These are phyloP conservation scores for Toxonevra muliebris DNA, from an alignment of 2,888 invertebrate species.

Conservation along the genomic window DNA sequence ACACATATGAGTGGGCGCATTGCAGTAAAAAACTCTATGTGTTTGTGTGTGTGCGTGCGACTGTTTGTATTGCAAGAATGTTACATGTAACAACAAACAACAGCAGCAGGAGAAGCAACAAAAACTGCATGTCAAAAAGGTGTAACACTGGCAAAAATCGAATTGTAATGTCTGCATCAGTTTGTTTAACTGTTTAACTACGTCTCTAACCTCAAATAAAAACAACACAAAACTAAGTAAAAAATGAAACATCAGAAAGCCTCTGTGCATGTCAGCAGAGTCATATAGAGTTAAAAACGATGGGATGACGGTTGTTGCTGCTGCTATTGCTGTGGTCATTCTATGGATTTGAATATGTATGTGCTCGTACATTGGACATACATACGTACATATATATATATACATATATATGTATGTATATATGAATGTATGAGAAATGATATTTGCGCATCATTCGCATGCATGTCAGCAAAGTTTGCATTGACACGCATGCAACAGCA, in stretches of 20 bases:
- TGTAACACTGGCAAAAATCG: slow-evolving; percentile 36
- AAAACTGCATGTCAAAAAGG: slow-evolving; percentile 30
- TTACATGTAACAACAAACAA: slow-evolving; percentile 4
- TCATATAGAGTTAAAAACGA: neutral
- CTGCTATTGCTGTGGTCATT: slow-evolving; percentile 8
- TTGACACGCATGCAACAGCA: slow-evolving; percentile 53
- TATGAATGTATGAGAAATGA: slow-evolving; percentile 36
- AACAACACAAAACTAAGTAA: too few species aligned
- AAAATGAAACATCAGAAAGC: too few species aligned
- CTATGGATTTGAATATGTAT: neutral
- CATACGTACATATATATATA: neutral
- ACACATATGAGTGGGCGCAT: slow-evolving; percentile 29
- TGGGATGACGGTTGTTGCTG: slow-evolving; percentile 1
- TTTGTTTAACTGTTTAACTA: slow-evolving; percentile 31
- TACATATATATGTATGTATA: neutral
- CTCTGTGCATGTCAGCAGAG: too few species aligned
- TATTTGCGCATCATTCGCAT: slow-evolving; percentile 60
- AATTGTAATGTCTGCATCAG: slow-evolving; percentile 33
- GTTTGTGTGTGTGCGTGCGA: neutral
- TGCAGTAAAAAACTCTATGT: neutral
- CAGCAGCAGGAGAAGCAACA: neutral
- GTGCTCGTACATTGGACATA: neutral
- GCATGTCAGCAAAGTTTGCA: slow-evolving; percentile 61
- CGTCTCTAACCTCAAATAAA: neutral
- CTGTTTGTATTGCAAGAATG: neutral